A percentile compares a stretch with the other conserved stretches of the same genome.
phyloP scores from a whole-genome alignment of 2,113 vertebrate genomes.

The Rhegmatorhina hoffmannsi region DNA sequence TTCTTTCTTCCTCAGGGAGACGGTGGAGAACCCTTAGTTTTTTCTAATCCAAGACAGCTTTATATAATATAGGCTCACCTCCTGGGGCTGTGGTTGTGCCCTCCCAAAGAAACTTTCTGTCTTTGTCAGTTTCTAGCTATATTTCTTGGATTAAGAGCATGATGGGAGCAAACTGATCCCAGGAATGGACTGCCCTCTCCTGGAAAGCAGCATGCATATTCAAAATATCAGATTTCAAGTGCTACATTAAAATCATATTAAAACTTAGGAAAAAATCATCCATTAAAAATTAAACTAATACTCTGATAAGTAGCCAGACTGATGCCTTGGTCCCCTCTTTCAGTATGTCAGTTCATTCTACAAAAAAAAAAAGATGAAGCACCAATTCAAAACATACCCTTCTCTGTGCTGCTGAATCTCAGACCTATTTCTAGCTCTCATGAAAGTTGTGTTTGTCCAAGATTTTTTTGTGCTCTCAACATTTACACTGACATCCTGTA shows the following conservation, averaged over 20 bases:
- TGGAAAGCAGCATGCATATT: not conserved
- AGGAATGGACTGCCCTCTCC: not conserved
- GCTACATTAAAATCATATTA: not conserved
- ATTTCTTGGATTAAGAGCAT: constrained; percentile 71
- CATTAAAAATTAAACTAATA: not conserved
- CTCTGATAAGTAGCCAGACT: not conserved
- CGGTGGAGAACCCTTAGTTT: constrained; percentile 82
- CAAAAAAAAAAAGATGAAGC: not conserved
- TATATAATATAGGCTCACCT: constrained; percentile 81
- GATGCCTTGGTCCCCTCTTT: not conserved
- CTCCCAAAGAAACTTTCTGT: constrained; percentile 82
- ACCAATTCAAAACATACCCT: not conserved
- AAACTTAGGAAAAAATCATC: not conserved
- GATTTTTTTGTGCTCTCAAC: not conserved
- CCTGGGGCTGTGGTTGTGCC: constrained; percentile 82
- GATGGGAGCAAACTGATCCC: constrained; percentile 41
- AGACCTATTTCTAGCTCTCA: not conserved
- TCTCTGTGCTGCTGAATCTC: not conserved
- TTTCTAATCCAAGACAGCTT: constrained; percentile 78
- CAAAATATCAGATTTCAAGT: fast-evolving
- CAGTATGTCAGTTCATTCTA: not conserved
- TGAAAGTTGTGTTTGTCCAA: not conserved
- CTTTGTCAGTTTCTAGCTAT: constrained; percentile 82
- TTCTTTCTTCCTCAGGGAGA: constrained; percentile 71
- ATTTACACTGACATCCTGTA: not conserved